A percentile compares a stretch with the other conserved stretches of the same genome.
Conservation (phyloP, 2,113 vertebrate genomes). For the Phaethon lepturus region DNA sequence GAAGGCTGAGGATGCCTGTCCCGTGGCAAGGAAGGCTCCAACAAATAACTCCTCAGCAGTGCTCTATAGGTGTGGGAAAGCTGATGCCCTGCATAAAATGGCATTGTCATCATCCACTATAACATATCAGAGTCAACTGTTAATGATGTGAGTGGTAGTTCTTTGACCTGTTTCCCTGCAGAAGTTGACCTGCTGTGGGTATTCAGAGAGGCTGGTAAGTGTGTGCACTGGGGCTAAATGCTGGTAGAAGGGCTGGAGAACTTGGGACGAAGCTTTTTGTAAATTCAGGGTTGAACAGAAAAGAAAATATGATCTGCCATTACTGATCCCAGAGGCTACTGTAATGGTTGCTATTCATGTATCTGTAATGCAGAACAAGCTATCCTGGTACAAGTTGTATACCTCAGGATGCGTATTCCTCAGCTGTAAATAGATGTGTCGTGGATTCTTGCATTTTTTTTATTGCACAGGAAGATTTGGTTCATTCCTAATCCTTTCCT, state of each 20-base stretch:
- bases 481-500: neutral
- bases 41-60: neutral
- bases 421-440: neutral
- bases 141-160: neutral
- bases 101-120: accelerated
- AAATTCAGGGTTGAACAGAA: neutral
- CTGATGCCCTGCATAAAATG: neutral
- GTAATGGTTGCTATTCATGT: neutral
- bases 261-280: neutral
- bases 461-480: neutral
- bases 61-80: neutral
- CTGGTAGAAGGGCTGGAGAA: neutral
- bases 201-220: neutral
- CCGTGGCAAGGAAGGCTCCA: neutral
- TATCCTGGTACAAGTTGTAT: neutral
- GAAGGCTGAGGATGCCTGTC: accelerated
- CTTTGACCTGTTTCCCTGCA: neutral
- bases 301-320: neutral
- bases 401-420: neutral
- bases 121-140: neutral
- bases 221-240: neutral
- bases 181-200: neutral
- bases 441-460: neutral
- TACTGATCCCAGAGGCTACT: neutral
- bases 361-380: neutral